Evolutionary conservation across 1,140 invertebrate species (phyloP).

Genomic region (Aleiodes sp.): DNA sequence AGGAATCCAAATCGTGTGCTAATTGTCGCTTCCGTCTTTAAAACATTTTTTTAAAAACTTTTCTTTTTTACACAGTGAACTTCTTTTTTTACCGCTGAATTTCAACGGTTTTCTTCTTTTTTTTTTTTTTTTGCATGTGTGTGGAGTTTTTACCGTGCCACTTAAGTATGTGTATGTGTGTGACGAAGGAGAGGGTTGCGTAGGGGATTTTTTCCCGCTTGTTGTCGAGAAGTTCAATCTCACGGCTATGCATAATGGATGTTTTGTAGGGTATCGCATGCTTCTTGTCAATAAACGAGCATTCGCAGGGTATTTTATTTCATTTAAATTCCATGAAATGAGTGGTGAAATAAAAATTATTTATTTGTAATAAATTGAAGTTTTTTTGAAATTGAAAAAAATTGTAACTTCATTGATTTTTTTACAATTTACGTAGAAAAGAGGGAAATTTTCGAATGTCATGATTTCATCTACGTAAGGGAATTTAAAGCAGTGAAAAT

Average conservation of each 20-base stretch:
- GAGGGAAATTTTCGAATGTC: too few relatives aligned
- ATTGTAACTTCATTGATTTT: too few relatives aligned
- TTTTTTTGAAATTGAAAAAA: too few relatives aligned
- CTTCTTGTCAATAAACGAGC: conserved; percentile 57
- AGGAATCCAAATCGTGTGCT: conserved; percentile 51
- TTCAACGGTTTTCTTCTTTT: background rate
- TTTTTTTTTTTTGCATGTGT: background rate
- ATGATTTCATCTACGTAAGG: too few relatives aligned
- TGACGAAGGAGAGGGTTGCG: conserved; percentile 30
- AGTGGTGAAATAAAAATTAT: too few relatives aligned
- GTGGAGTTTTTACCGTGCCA: background rate
- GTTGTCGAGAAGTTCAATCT: conserved; percentile 52
- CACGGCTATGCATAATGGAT: conserved; percentile 57
- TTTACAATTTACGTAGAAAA: too few relatives aligned
- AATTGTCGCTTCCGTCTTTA: conserved; percentile 43
- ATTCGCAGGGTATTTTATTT: conserved; percentile 41
- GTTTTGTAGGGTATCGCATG: conserved; percentile 57
- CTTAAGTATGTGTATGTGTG: background rate
- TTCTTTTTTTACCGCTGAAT: background rate
- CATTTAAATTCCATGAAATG: conserved; percentile 47
- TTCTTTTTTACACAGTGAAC: conserved; percentile 8
- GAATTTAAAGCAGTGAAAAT: too few relatives aligned
- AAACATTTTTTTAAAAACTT: conserved; percentile 17
- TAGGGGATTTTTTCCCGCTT: conserved; percentile 44
- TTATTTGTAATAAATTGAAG: too few relatives aligned